Evolutionary conservation across 2,113 vertebrate species (phyloP), one percentile per base, ranked within the genome.

Genomic region (Mus musculus): DNA sequence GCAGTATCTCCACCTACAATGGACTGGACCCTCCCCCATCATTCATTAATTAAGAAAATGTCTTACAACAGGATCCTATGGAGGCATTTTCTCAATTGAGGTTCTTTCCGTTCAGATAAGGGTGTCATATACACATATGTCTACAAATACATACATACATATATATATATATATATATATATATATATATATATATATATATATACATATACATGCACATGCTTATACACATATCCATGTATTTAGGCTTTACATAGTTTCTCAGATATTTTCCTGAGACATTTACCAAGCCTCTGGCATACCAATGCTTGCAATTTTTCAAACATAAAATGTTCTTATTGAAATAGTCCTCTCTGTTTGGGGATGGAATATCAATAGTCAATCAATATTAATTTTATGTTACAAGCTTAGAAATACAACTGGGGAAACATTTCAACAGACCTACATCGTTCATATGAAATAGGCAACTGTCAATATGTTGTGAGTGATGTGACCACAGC

Each of bases 361-460:
- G 22, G 26, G 46, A 7, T 56, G 39, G 92, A 95, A 75, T 92
- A 82, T 71, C 87, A 87, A 82, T 80, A 52, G 33, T 3, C 5
- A 91, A 67, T 88, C 63, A 71, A 81, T 89, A 78, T 73, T n/a
- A 46, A 93, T 93, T 93, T 84, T 90, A 56, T 73, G 9, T 77
- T 72, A 65, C 19, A 72, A 72, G 39, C 26, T 73, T 82, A 6
- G 76, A 87, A 81, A 61, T 56, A 22, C 7, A 78, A 33, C 59
- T 87, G 28, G 30, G 10, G 63, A 91, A 54, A 7, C 42, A 78
- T 87, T 89, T 91, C 36, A 91, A 61, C 54, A 91, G 39, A 17
- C 22, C 16, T 71, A 22, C 26, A 42, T 86, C 75, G 61, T 56
- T 78, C 22, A 65, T 39, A 67, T 54, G 17, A 56, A 95, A 92